Evolutionary conservation across 2,113 vertebrate species (phyloP), one percentile per base, ranked within the genome.

Genomic region (Vulpes ferrilata): DNA sequence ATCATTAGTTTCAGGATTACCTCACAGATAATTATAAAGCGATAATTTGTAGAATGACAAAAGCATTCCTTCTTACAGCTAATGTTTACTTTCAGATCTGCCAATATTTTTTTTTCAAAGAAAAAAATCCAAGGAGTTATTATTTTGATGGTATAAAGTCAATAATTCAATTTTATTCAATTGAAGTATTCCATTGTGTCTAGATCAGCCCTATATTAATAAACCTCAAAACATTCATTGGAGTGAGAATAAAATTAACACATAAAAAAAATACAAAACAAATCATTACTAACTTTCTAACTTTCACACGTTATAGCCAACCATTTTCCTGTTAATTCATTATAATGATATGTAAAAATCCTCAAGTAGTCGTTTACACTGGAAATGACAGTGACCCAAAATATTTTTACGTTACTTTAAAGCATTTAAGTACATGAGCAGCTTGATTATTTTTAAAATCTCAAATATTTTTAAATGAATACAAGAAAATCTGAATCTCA

Each of bases 111-210:
- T 82, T 35, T 43, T 97, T 88, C 27, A 96, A 93, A 80, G 0
- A 25, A 22, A 92, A 89, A 93, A 67, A 16, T 38, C 13, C 76
- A 76, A 92, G 27, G 25, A 60, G 13, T 80, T 65, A 60, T 65
- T n/a, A 79, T 60, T 82, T 83, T 15, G 8, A 27, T 53, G 2
- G 0, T 55, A 23, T 71, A 55, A 51, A 57, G 92, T 59, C 19
- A 96, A 81, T 43, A 90, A 19, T 97, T 97, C 38, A 59, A 95
- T 96, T 97, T 69, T 93, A 90, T 94, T 76, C 3, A 88, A n/a
- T 94, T 73, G 71, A 94, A 93, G 90, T 92, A 62, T 94, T 93
- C 78, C 95, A 94, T 78, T 98, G 83, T 93, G 51, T 85, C 60
- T 96, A 32, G 90, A 78, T 97, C 83, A 97, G 82, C 9, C 22